Conservation (phyloP, 2,797 vertebrate genomes). For the Ctenosaura bakeri region DNA sequence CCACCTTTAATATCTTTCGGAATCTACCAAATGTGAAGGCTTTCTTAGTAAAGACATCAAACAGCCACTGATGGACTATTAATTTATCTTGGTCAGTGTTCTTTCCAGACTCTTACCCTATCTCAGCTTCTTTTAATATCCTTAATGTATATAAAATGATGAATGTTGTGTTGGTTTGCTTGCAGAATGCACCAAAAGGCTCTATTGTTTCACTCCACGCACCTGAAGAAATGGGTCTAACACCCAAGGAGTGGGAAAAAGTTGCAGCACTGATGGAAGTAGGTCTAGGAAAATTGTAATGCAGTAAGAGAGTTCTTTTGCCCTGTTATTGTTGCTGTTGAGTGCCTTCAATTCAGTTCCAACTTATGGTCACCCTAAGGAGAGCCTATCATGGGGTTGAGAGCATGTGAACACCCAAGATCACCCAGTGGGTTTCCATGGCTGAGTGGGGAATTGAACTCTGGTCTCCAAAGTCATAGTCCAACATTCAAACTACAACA, state of each 20-base stretch:
- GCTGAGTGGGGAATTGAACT: no score
- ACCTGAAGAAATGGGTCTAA: conserved; percentile 80
- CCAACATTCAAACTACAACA: no score
- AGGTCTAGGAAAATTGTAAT: conserved; percentile 4
- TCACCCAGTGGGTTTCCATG: no score
- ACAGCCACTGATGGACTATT: neutral
- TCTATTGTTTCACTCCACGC: conserved; percentile 81
- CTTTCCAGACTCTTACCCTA: neutral
- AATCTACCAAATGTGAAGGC: neutral
- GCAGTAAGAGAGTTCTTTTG: neutral
- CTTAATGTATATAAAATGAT: neutral
- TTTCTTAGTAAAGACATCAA: neutral
- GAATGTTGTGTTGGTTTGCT: neutral
- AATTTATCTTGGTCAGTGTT: neutral
- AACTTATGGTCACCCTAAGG: no score
- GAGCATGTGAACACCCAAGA: no score
- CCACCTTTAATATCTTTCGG: neutral
- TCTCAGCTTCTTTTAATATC: neutral
- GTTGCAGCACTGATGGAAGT: conserved; percentile 79
- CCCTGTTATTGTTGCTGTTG: neutral
- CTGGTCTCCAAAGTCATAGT: no score
- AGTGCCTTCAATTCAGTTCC: no score
- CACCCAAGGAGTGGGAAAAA: conserved; percentile 75
- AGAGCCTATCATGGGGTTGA: no score
- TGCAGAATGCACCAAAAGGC: conserved; percentile 74